Evolutionary conservation across 2,797 vertebrate genomes (phyloP).

Genomic region (Lithobates sylvaticus): DNA sequence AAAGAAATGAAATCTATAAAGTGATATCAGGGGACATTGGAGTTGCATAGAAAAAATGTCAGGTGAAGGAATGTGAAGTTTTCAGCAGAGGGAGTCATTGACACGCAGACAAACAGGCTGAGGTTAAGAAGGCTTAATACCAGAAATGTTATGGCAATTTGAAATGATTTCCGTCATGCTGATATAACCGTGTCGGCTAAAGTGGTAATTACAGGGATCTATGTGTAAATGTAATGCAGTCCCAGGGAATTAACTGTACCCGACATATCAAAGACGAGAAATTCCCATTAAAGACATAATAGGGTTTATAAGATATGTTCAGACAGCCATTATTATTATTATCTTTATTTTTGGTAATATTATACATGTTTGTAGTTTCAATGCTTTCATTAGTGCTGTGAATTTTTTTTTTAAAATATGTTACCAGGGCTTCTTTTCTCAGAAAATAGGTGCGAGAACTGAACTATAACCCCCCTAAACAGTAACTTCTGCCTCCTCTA

Average conservation of each 20-base stretch:
- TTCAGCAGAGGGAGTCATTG: conserved; percentile 78
- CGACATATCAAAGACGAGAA: conserved; percentile 29
- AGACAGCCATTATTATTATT: background rate
- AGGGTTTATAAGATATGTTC: background rate
- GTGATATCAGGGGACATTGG: background rate
- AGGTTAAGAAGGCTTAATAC: background rate
- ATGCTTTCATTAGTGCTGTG: too few relatives aligned
- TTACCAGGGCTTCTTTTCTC: too few relatives aligned
- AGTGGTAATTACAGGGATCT: conserved; percentile 47
- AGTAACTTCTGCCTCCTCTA: too few relatives aligned
- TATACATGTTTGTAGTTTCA: too few relatives aligned
- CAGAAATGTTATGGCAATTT: conserved; percentile 22
- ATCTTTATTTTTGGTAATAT: background rate
- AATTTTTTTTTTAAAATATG: too few relatives aligned
- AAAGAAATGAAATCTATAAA: background rate
- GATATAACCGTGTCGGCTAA: conserved; percentile 31
- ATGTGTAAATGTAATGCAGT: conserved; percentile 46
- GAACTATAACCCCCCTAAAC: too few relatives aligned
- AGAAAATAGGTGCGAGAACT: too few relatives aligned
- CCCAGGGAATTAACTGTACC: conserved; percentile 44
- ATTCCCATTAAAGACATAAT: conserved; percentile 27
- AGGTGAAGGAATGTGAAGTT: conserved; percentile 66
- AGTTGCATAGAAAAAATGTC: conserved; percentile 2
- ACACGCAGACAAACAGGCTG: conserved; percentile 61
- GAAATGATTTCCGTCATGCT: conserved; percentile 19